These are phyloP conservation scores for Ecliptopera silaceata DNA, from an alignment of 2,888 invertebrate species.

Conservation along the genomic window DNA sequence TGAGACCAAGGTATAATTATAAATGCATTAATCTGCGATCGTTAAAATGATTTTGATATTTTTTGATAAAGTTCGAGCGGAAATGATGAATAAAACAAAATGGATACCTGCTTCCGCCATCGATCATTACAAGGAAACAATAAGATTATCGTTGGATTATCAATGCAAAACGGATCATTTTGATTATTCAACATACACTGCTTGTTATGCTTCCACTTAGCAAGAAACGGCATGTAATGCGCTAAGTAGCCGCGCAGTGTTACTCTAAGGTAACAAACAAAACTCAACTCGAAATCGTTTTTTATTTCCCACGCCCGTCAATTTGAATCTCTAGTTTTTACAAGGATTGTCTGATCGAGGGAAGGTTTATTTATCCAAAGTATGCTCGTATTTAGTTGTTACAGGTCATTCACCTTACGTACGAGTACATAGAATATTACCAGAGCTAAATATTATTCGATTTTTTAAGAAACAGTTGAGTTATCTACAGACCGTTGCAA, in stretches of 20 bases:
- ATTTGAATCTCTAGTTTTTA: conserved; percentile 30
- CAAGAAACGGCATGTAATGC: no score
- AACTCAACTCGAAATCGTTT: conserved; percentile 25
- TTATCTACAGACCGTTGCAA: no score
- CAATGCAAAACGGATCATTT: no score
- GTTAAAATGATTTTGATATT: conserved; percentile 43
- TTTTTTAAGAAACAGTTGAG: no score
- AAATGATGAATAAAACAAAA: conserved; percentile 68
- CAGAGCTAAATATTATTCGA: no score
- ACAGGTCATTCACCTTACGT: no score
- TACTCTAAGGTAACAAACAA: no score
- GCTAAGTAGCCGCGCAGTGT: no score
- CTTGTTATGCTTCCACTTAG: no score
- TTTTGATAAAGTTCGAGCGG: conserved; percentile 58
- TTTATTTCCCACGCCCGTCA: conserved; percentile 56
- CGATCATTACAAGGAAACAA: conserved; percentile 67
- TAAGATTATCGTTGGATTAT: conserved; percentile 44
- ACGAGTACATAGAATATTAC: no score
- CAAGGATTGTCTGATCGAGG: conserved; percentile 17
- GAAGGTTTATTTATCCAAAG: conserved; percentile 14
- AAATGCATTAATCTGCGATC: conserved; percentile 61
- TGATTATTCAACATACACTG: no score
- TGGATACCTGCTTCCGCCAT: conserved; percentile 71
- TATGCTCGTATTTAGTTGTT: no score
- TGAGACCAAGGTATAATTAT: conserved; percentile 54